Conservation (phyloP, 2,888 invertebrate species). For the Buathra laborator region DNA sequence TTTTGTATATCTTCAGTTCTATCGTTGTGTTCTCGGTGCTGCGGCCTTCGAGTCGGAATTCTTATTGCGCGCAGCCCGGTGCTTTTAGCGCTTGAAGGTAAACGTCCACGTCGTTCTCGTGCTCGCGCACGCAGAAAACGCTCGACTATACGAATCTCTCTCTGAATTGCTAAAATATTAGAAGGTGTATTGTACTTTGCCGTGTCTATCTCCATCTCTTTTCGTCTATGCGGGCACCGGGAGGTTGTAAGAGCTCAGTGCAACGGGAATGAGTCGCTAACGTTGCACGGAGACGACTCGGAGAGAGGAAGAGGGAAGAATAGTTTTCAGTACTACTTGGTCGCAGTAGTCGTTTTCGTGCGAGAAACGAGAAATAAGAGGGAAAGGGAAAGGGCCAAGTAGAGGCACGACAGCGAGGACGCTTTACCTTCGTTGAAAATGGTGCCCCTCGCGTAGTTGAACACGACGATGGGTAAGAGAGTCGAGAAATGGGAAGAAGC, state of each 20-base stretch:
- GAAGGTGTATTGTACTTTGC: conserved; percentile 37
- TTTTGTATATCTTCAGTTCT: conserved; percentile 29
- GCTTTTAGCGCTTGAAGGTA: conserved; percentile 21
- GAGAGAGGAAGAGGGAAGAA: conserved; percentile 46
- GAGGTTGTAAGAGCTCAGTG: no score
- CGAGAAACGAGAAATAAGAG: conserved; percentile 35
- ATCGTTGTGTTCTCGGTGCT: not conserved
- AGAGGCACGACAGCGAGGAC: conserved; percentile 19
- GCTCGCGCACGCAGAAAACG: not conserved
- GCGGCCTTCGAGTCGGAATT: conserved; percentile 47
- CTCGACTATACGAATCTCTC: conserved; percentile 24
- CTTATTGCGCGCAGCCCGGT: conserved; percentile 24
- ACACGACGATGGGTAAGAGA: conserved; percentile 16
- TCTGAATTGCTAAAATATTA: conserved; percentile 68
- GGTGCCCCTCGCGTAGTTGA: conserved; percentile 44
- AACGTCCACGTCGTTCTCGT: conserved; percentile 19
- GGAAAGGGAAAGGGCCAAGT: conserved; percentile 32
- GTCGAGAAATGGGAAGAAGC: conserved; percentile 18
- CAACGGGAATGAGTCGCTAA: conserved; percentile 18
- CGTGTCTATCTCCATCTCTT: not conserved
- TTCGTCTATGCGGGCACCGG: no score
- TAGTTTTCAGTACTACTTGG: conserved; percentile 58
- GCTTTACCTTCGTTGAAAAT: conserved; percentile 35
- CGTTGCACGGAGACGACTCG: conserved; percentile 37
- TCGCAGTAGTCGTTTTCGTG: conserved; percentile 9